Evolutionary conservation across 2,888 invertebrate genomes (phyloP).

Genomic region (Imbricaverruca yamaguchii): DNA sequence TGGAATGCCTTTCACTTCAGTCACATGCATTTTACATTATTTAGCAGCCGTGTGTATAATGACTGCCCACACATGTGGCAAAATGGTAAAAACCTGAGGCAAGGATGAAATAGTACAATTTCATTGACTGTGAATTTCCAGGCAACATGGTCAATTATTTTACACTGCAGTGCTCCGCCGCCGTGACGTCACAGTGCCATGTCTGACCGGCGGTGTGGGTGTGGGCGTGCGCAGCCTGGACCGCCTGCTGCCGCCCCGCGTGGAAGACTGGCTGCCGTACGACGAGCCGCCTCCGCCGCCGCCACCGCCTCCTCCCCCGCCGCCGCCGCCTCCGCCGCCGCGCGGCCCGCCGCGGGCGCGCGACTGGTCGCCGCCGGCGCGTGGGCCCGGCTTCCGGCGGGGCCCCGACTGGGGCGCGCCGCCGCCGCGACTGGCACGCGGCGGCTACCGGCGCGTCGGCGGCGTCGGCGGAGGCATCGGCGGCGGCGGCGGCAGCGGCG

Average conservation of each 20-base stretch:
- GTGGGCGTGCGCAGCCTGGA: not conserved
- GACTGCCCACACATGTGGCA: too few relatives aligned
- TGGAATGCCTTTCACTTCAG: too few relatives aligned
- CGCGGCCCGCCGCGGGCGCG: conserved; percentile 3
- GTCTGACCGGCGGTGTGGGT: not conserved
- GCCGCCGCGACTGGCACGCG: not conserved
- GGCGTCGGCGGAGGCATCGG: not conserved
- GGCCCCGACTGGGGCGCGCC: not conserved
- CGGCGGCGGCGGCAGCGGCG: not conserved
- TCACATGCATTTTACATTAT: too few relatives aligned
- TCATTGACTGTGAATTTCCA: too few relatives aligned
- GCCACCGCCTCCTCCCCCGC: not conserved
- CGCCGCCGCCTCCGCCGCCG: not conserved
- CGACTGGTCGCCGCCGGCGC: not conserved
- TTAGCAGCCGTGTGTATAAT: too few relatives aligned
- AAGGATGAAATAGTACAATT: too few relatives aligned
- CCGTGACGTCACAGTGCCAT: too few relatives aligned
- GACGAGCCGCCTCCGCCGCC: not conserved
- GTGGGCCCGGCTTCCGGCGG: conserved; percentile 6
- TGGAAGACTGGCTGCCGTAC: conserved; percentile 6
- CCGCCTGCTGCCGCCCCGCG: not conserved
- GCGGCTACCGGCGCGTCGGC: not conserved
- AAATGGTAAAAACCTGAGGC: too few relatives aligned
- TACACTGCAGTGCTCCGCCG: too few relatives aligned
- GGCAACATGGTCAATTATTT: too few relatives aligned